Conservation (phyloP, 2,888 invertebrate genomes). For the Morpho deidamia region DNA sequence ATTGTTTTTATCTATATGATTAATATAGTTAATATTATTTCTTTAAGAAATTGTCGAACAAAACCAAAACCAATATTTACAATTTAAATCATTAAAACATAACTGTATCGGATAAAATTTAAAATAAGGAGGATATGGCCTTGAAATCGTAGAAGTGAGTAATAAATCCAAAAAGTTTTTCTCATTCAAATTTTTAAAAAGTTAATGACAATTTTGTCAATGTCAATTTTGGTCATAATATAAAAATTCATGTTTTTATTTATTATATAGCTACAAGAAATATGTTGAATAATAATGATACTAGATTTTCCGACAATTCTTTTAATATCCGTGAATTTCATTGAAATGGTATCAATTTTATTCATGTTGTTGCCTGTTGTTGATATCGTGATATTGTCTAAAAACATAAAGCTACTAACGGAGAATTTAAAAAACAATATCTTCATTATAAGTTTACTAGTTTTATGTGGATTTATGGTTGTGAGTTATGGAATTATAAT, state of each 20-base stretch:
- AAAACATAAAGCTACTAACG: conserved; percentile 31
- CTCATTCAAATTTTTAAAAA: neutral
- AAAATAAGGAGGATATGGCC: too few species aligned
- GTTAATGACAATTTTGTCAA: neutral
- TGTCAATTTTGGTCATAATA: neutral
- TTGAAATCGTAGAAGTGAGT: too few species aligned
- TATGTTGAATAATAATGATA: conserved; percentile 4
- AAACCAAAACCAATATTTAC: too few species aligned
- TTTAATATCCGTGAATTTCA: conserved; percentile 29
- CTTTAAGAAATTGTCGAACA: too few species aligned
- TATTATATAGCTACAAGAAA: neutral
- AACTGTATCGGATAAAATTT: too few species aligned
- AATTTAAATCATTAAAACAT: too few species aligned
- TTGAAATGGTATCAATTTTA: conserved; percentile 49
- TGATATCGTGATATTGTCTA: conserved; percentile 40
- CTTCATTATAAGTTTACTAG: conserved; percentile 3
- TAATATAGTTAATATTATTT: too few species aligned
- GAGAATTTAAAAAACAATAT: conserved; percentile 20
- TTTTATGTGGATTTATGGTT: conserved; percentile 18
- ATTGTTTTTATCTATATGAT: too few species aligned
- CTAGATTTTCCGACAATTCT: conserved; percentile 15
- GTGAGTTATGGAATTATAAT: conserved; percentile 40
- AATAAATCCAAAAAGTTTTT: neutral
- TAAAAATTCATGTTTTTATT: neutral
- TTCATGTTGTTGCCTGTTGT: conserved; percentile 40